Evolutionary conservation across 2,113 vertebrate species (phyloP), one percentile per base, ranked within the genome.

Genomic region (Gracilinanus agilis): DNA sequence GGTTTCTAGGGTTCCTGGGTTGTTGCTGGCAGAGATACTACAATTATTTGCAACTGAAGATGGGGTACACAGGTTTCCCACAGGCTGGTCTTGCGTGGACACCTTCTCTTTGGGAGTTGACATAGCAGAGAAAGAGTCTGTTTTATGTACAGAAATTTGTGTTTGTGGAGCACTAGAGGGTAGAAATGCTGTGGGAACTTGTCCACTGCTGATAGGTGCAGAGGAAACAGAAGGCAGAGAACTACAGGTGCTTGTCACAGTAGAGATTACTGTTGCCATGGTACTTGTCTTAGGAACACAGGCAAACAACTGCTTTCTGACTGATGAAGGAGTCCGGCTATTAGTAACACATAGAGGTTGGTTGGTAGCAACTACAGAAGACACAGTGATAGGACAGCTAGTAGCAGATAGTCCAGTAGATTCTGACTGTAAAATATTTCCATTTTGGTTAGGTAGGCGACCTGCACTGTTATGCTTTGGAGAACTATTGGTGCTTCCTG

Each of bases 241-340:
- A 97, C 97, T 98, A 93, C 98, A 98, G 96, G 98, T 98, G 95
- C 98, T 99, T 0, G 98, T 98, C 97, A 98, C 98, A 56, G 99
- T 98, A 40, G 98, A 98, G 88, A 99, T 98, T 3, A 98, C 98
- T 24, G 99, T 95, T 3, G 98, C 96, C 53, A 98, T 98, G 97
- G 97, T 98, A 89, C 97, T 98, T 0, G 98, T 98, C 97, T 99
- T 99, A 96, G 99, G 98, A 94, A 99, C 99, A 0, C 99, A 98
- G 61, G 99, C 98, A 67, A 99, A 99, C 94, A 99, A 98, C 98
- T 99, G 99, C 98, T 99, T 99, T 95, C 99, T 98, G 97, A 99
- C 99, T 0, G 99, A 99, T 34, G 99, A 99, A 92, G 99, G 99
- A 92, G 99, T 99, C 95, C 99, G 99, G 90, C 96, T 98, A 94